phyloP scores from a whole-genome alignment of 1,140 invertebrate genomes.

The Tachypleus tridentatus region DNA sequence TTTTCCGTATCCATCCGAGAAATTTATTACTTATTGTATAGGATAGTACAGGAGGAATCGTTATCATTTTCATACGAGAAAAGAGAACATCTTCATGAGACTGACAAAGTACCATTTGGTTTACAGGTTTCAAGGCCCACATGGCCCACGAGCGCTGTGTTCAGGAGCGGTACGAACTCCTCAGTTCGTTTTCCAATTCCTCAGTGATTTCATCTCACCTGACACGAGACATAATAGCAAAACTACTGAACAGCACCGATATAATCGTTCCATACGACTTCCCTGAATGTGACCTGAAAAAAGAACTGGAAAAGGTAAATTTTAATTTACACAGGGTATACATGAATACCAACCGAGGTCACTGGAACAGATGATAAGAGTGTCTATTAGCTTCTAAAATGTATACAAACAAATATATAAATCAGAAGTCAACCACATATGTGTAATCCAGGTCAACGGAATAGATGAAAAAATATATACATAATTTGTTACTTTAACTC shows the following conservation, averaged over 20 bases:
- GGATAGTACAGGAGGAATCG: too few species aligned
- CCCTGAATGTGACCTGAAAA: conserved; percentile 65
- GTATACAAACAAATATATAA: too few species aligned
- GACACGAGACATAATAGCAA: conserved; percentile 7
- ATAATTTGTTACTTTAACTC: too few species aligned
- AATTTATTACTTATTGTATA: too few species aligned
- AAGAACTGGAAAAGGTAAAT: conserved; percentile 73
- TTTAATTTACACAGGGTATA: background rate
- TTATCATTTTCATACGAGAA: too few species aligned
- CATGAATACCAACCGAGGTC: too few species aligned
- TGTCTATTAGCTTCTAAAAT: too few species aligned
- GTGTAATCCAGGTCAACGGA: too few species aligned
- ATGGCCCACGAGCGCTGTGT: conserved; percentile 67
- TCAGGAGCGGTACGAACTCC: conserved; percentile 42
- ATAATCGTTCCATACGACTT: conserved; percentile 44
- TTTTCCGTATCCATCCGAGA: too few species aligned
- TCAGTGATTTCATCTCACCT: conserved; percentile 7
- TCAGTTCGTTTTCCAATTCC: conserved; percentile 6
- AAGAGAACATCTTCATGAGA: background rate
- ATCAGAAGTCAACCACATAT: too few species aligned
- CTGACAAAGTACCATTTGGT: conserved; percentile 3
- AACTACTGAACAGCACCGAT: conserved; percentile 28
- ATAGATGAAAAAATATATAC: too few species aligned
- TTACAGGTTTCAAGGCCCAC: conserved; percentile 67
- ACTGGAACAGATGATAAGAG: too few species aligned